phyloP scores from a whole-genome alignment of 2,113 vertebrate species.

The Chamaetylas fuelleborni region DNA sequence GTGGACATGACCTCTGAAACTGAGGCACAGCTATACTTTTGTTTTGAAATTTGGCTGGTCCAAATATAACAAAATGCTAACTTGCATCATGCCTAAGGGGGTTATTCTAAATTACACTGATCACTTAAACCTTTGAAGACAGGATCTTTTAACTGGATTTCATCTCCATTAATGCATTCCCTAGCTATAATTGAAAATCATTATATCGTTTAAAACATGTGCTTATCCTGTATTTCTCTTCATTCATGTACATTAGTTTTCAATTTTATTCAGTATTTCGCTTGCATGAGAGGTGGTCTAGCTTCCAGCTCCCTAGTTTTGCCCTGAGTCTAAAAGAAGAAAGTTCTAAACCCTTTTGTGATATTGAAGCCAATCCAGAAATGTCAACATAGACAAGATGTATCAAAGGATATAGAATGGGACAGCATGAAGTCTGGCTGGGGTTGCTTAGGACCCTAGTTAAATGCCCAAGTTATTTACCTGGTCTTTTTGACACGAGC shows the following conservation, averaged over 20 bases:
- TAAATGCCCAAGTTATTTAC: background rate
- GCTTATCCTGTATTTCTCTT: background rate
- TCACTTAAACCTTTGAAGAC: background rate
- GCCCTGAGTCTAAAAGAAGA: background rate
- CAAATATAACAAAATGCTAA: background rate
- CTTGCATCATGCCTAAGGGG: background rate
- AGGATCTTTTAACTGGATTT: background rate
- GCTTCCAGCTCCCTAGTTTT: background rate
- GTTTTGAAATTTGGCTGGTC: background rate
- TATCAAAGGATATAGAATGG: background rate
- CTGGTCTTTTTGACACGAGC: background rate
- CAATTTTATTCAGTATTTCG: background rate
- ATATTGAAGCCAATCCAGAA: background rate
- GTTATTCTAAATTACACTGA: background rate
- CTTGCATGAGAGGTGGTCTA: background rate
- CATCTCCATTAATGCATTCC: background rate
- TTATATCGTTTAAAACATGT: background rate
- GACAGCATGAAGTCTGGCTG: background rate
- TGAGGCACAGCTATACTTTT: background rate
- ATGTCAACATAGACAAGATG: background rate
- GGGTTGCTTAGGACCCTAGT: background rate
- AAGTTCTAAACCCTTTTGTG: background rate
- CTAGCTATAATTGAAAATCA: background rate
- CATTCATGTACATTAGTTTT: background rate
- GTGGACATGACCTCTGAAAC: background rate